phyloP scores from a whole-genome alignment of 1,140 invertebrate species.

The Amphibalanus amphitrite region DNA sequence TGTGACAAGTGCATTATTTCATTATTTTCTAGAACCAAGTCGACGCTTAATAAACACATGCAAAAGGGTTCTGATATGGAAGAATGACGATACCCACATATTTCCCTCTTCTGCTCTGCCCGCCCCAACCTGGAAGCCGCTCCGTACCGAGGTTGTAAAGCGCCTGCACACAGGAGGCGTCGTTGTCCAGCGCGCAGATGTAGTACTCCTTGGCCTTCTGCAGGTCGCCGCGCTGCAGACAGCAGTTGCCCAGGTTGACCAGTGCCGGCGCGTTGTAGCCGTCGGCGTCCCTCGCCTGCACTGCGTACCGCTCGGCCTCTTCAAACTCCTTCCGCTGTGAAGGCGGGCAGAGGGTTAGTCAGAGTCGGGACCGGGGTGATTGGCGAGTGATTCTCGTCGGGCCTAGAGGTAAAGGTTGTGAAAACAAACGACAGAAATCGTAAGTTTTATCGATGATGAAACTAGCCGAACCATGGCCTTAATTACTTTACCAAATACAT shows the following conservation, averaged over 20 bases:
- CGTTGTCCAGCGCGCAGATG: conserved; percentile 56
- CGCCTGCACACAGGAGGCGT: conserved; percentile 70
- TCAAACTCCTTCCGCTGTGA: conserved; percentile 59
- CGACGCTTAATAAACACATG: too few species aligned
- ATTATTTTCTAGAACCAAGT: too few species aligned
- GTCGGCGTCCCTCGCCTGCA: conserved; percentile 55
- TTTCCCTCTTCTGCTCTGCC: too few species aligned
- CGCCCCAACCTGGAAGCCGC: neutral
- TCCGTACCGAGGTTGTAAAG: conserved; percentile 65
- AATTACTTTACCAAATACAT: too few species aligned
- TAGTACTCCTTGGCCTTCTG: conserved; percentile 59
- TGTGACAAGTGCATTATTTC: too few species aligned
- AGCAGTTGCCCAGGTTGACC: conserved; percentile 76
- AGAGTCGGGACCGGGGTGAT: neutral
- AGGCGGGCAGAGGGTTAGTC: conserved; percentile 15
- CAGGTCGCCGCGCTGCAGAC: conserved; percentile 48
- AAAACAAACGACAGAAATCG: neutral
- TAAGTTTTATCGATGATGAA: too few species aligned
- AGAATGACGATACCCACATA: too few species aligned
- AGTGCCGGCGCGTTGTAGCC: conserved; percentile 63
- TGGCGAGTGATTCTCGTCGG: too few species aligned
- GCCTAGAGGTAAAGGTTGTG: conserved; percentile 4
- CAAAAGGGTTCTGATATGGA: too few species aligned
- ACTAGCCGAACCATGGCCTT: too few species aligned
- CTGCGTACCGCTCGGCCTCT: conserved; percentile 67